A percentile compares a stretch with the other conserved stretches of the same genome.
Evolutionary conservation across 2,797 vertebrate genomes (phyloP).

Genomic region (Coccyzus lansbergi): DNA sequence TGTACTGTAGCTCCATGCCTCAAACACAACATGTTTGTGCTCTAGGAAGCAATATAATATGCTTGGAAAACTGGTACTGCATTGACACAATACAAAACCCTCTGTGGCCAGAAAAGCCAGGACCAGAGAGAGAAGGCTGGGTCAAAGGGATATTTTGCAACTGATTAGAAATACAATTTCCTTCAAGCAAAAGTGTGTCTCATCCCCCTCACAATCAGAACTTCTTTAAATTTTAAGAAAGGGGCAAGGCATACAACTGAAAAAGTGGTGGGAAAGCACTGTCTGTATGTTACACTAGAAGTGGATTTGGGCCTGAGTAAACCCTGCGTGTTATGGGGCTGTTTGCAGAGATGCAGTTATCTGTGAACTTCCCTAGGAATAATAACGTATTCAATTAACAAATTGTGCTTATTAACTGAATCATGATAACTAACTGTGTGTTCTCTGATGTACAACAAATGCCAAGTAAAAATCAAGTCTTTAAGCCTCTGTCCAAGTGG

Average conservation of each 20-base stretch:
- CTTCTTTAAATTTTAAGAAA: not conserved
- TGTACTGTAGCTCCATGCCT: not conserved
- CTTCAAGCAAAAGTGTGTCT: not conserved
- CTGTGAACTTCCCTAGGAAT: not conserved
- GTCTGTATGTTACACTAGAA: not conserved
- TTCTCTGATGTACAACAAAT: not conserved
- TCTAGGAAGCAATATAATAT: not conserved
- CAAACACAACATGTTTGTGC: not conserved
- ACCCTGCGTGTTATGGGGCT: rapidly evolving
- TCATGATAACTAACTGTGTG: not conserved
- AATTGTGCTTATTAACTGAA: not conserved
- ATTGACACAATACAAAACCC: not conserved
- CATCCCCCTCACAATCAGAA: not conserved
- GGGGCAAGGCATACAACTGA: not conserved
- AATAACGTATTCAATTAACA: not conserved
- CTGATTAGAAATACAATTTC: not conserved
- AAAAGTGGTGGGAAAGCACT: not conserved
- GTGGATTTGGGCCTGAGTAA: not conserved
- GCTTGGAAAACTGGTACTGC: not conserved
- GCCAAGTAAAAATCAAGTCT: not conserved
- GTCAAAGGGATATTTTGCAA: not conserved
- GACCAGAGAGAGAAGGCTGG: not conserved
- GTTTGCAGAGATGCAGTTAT: not conserved
- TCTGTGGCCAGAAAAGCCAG: not conserved
- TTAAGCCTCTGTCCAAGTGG: not conserved